Evolutionary conservation across 2,113 vertebrate genomes (phyloP).

Genomic region (Melanostigma gelatinosum): DNA sequence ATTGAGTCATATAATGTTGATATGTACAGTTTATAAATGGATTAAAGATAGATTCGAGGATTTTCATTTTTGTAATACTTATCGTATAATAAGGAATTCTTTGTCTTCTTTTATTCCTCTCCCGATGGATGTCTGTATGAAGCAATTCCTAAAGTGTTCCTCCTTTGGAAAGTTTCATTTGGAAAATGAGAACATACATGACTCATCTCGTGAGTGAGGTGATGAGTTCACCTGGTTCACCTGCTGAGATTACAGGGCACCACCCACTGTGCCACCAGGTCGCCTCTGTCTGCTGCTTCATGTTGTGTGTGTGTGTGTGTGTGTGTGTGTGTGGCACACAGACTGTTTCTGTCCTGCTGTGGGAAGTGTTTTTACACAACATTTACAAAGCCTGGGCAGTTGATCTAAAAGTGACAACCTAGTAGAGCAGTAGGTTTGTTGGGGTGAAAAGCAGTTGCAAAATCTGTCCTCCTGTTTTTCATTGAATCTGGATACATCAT

Average conservation of each 20-base stretch:
- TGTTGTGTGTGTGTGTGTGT: too few species aligned
- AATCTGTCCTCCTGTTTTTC: neutral
- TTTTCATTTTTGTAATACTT: neutral
- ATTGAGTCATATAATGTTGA: neutral
- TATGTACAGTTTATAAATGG: neutral
- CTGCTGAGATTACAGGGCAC: constrained; percentile 21
- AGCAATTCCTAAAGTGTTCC: neutral
- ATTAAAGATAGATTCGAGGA: neutral
- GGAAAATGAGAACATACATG: neutral
- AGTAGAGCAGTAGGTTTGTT: neutral
- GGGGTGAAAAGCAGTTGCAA: constrained; percentile 25
- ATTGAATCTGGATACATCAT: constrained; percentile 15
- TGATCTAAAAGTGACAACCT: neutral
- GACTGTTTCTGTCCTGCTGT: constrained; percentile 12
- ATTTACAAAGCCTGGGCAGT: neutral
- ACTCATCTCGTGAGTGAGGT: constrained; percentile 7
- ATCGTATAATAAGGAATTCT: neutral
- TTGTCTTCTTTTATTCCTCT: neutral
- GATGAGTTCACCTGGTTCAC: constrained; percentile 6
- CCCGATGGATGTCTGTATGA: neutral
- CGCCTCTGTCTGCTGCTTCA: neutral
- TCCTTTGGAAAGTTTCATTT: constrained; percentile 3
- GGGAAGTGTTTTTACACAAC: neutral
- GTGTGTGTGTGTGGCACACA: neutral
- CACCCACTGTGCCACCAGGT: neutral